phyloP scores from a whole-genome alignment of 1,140 invertebrate genomes.

The Caenorhabditis tropicalis region DNA sequence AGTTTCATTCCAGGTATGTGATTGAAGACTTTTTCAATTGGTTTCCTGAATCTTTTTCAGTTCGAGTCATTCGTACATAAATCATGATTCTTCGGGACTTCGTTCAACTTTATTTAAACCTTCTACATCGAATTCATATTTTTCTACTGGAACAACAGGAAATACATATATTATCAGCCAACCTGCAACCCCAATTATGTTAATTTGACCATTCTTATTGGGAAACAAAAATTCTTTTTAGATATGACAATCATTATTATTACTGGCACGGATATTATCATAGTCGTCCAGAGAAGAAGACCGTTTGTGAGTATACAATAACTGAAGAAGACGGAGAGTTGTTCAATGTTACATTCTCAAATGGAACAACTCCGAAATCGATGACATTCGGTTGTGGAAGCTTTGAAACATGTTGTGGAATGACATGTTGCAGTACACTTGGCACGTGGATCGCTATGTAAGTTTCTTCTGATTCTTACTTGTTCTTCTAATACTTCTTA shows the following conservation, averaged over 20 bases:
- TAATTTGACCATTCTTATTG: background rate
- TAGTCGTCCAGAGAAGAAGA: background rate
- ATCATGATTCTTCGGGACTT: background rate
- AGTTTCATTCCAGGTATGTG: background rate
- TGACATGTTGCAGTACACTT: background rate
- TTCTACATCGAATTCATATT: background rate
- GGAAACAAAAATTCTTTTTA: background rate
- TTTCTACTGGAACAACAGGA: background rate
- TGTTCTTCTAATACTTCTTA: too few species aligned
- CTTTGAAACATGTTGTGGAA: background rate
- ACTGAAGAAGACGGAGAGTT: background rate
- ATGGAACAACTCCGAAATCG: background rate
- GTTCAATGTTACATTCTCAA: background rate
- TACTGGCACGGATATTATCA: background rate
- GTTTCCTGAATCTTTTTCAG: background rate
- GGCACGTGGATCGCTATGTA: background rate
- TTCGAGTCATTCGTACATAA: background rate
- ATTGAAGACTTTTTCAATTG: background rate
- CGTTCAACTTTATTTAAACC: background rate
- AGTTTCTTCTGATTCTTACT: too few species aligned
- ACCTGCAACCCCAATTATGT: background rate
- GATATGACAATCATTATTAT: background rate
- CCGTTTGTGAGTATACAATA: background rate
- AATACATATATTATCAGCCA: background rate
- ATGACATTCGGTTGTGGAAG: background rate